phyloP scores from a whole-genome alignment of 2,113 vertebrate genomes.

The Camelus bactrianus region DNA sequence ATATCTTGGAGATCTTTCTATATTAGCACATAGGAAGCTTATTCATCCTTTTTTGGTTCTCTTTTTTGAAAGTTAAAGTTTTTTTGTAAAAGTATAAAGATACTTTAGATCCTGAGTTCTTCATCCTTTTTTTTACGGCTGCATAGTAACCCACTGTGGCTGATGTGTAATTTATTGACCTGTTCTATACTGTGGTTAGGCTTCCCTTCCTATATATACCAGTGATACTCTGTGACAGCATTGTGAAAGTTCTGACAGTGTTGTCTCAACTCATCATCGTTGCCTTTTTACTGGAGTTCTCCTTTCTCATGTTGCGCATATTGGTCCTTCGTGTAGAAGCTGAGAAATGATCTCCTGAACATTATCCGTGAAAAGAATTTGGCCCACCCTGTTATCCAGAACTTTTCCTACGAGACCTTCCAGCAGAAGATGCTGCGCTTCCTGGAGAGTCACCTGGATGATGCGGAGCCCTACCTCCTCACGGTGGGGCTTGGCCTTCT shows the following conservation, averaged over 20 bases:
- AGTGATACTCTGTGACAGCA: not conserved
- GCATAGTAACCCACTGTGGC: not conserved
- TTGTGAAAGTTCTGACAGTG: not conserved
- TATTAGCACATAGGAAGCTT: not conserved
- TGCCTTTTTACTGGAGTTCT: conserved; percentile 52
- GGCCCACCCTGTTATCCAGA: conserved; percentile 87
- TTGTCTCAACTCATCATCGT: not conserved
- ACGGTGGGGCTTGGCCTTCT: conserved; percentile 82
- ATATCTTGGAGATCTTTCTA: not conserved
- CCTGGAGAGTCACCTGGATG: conserved; percentile 85
- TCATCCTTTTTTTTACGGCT: not conserved
- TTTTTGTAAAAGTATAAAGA: not conserved
- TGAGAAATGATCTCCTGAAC: conserved; percentile 83
- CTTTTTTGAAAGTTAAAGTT: not conserved
- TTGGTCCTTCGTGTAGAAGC: conserved; percentile 85
- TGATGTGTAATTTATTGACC: not conserved
- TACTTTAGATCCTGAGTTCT: not conserved
- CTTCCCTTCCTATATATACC: not conserved
- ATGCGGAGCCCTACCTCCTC: conserved; percentile 88
- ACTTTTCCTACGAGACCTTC: conserved; percentile 90
- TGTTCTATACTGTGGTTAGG: not conserved
- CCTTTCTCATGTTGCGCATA: not conserved
- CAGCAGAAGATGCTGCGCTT: conserved; percentile 90
- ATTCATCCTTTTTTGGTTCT: not conserved
- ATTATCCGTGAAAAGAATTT: conserved; percentile 88